Base-by-base conservation (phyloP, 2,888 invertebrate species). In the Diarsia rubi region DNA sequence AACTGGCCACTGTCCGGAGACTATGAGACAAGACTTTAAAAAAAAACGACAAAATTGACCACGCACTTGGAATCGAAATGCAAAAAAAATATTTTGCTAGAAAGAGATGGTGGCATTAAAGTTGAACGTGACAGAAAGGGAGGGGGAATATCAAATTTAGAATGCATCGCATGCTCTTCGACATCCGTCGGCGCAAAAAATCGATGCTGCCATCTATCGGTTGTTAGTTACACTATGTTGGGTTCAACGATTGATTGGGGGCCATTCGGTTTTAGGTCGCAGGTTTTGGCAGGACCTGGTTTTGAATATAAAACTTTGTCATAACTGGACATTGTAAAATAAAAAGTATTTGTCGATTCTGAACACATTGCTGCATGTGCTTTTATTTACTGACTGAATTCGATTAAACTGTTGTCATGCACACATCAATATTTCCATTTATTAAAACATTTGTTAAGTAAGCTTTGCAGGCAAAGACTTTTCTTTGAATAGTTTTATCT, bases 131-230 rank as follows among this genome's bases (percentile, higher is more conserved):
- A 90, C 90, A 92, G 94, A 94, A 88, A 86, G 92, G 92, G 90
- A 94, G 89, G 89, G 92, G 85, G 88, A 89, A 92, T 91, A 92
- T 93, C 91, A 95, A 95, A 95, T 94, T 96, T 96, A 94, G 95
- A 96, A 96, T 96, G 96, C 96, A 95, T 93, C 95, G 95, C 96
- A 95, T 96, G 96, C 95, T 91, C 93, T 90, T 91, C 91, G 93
- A 95, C 96, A 96, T 96, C 96, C 96, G 95, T 93, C 91, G 94
- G 83, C 90, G 94, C 93, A 93, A 96, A 96, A 95, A 95, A 93
- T 90, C 91, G 87, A 88, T 87, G 88, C 90, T 91, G 94, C 95
- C 95, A 94, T 95, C 95, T 95, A 94, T 89, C 89, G 94, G 90
- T 86, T 84, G 89, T 86, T 89, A 88, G 91, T 91, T 91, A 92